Base-by-base conservation (phyloP, 2,888 invertebrate genomes). In the Tridacna gigas region DNA sequence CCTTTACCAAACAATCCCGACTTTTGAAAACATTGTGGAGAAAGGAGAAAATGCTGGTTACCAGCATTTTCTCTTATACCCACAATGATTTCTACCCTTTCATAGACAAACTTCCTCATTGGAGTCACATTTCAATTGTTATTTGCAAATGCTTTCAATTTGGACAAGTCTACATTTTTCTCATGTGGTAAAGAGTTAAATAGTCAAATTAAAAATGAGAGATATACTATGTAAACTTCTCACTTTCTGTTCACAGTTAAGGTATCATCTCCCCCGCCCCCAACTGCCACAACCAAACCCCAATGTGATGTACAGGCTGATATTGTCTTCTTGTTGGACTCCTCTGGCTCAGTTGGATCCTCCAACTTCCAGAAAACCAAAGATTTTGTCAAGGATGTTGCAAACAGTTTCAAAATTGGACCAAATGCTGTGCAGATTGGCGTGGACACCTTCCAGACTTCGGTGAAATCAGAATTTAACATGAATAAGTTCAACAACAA, bases 251-350 rank as follows among this genome's bases (percentile, higher is more conserved):
- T 74, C 76, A 75, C 81, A 88, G 88, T 82, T 28, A 79, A 82
- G 45, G 88, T 84, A 15, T 86, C 88, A 18, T 77, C 82, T 0
- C 20, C 63, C 1, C 80, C 84, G 18, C 80, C 88, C 0, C 79
- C 84, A 12, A 80, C 86, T 12, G 82, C 86, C n/a, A 47, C 76
- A 15, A 82, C 84, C 2, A 84, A 85, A 51, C 47, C 85, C 83
- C 90, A 79, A 26, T 92, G 91, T 82, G 89, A 89, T 0, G 91
- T 90, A 15, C 84, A 90, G 80, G 92, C 92, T n/a, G 92, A 92
- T 67, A 91, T 92, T 65, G 90, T 92, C 22, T 92, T 92, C 86
- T 86, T 91, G 18, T 82, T 92, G 79, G 92, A 92, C 61, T 89
- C 91, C 20, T 92, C 92, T 12, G 91, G 91, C 18, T 91, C 91